Evolutionary conservation across 2,797 vertebrate species (phyloP).

Genomic region (Galago senegalensis): DNA sequence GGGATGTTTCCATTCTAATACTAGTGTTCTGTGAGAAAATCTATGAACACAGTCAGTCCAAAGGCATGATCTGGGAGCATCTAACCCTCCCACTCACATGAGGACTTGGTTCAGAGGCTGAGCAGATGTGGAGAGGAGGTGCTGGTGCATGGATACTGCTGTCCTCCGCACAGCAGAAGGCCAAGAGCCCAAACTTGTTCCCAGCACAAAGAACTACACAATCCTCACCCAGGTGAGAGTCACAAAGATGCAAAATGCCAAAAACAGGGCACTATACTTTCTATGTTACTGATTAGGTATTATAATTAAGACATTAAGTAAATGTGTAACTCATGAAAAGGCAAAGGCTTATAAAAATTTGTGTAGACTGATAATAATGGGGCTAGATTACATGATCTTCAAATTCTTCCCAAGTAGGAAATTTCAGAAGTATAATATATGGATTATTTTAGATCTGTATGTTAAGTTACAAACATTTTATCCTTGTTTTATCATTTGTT

Average conservation of each 20-base stretch:
- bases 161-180: neutral
- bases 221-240: neutral
- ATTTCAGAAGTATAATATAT: neutral
- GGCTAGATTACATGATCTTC: neutral
- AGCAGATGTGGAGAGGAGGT: neutral
- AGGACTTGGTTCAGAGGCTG: neutral
- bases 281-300: neutral
- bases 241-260: neutral
- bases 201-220: neutral
- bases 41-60: too few species aligned
- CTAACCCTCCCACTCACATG: neutral
- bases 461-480: neutral
- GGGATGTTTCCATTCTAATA: neutral
- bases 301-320: neutral
- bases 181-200: neutral
- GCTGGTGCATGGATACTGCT: neutral
- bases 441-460: neutral
- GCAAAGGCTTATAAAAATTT: neutral
- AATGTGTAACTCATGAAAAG: neutral
- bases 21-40: neutral
- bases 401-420: neutral
- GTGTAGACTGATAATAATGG: neutral
- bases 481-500: neutral
- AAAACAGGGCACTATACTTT: neutral
- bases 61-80: neutral